phyloP scores from a whole-genome alignment of 1,140 invertebrate species.

The Belonocnema kinseyi region DNA sequence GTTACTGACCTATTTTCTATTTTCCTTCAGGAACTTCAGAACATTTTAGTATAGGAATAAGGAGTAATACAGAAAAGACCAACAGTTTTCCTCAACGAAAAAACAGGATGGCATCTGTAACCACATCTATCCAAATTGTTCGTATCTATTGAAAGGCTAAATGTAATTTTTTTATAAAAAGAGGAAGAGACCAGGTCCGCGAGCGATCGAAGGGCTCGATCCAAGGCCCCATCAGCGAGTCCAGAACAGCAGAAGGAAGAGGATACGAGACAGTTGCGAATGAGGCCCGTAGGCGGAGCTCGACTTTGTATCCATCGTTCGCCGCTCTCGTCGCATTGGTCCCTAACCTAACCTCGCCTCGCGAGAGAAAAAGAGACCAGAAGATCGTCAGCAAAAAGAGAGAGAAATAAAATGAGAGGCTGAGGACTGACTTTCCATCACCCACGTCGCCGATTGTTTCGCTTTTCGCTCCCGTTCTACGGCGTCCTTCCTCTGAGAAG shows the following conservation, averaged over 20 bases:
- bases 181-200: background rate
- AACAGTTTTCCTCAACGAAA: too few relatives aligned
- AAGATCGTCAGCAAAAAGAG: constrained; percentile 21
- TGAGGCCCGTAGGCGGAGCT: constrained; percentile 69
- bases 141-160: background rate
- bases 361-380: constrained; percentile 46
- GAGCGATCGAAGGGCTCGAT: constrained; percentile 40
- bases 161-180: background rate
- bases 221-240: constrained; percentile 43
- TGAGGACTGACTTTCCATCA: constrained; percentile 66
- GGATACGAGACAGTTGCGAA: constrained; percentile 57
- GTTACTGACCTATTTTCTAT: too few relatives aligned
- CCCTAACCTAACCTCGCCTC: constrained; percentile 44
- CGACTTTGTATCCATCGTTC: constrained; percentile 63
- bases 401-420: constrained; percentile 40
- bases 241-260: constrained; percentile 38
- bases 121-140: too few relatives aligned
- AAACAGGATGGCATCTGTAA: too few relatives aligned
- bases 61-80: too few relatives aligned
- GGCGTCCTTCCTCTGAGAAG: constrained; percentile 49
- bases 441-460: constrained; percentile 69
- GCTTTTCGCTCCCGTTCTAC: constrained; percentile 58
- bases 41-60: too few relatives aligned
- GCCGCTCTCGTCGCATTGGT: constrained; percentile 67
- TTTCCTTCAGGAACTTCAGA: too few relatives aligned